These are phyloP conservation scores for Tolypeutes matacus DNA, from an alignment of 2,797 vertebrate genomes.

Conservation along the genomic window DNA sequence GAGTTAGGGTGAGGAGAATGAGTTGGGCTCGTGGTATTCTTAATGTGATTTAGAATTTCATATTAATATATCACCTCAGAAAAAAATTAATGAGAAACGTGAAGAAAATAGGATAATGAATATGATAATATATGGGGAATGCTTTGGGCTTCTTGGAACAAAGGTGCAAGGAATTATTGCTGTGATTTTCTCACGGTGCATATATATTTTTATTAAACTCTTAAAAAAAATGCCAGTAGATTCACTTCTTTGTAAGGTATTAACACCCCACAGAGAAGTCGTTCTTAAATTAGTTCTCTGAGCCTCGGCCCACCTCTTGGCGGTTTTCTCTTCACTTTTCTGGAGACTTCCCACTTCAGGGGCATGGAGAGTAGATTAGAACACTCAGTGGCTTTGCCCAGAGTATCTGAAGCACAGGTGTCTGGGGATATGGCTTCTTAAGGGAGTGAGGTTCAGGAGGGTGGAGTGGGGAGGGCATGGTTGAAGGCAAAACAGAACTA, in stretches of 20 bases:
- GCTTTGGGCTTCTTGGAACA: conserved; percentile 84
- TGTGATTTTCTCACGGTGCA: conserved; percentile 83
- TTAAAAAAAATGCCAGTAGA: conserved; percentile 82
- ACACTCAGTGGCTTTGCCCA: conserved; percentile 43
- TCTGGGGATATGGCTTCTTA: not conserved
- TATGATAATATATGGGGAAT: conserved; percentile 85
- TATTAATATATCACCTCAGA: conserved; percentile 83
- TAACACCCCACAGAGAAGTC: conserved; percentile 80
- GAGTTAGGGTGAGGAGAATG: conserved; percentile 70
- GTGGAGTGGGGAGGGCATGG: not conserved
- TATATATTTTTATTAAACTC: conserved; percentile 86
- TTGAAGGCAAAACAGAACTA: not conserved
- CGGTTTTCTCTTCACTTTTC: conserved; percentile 72
- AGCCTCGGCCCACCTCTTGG: conserved; percentile 72
- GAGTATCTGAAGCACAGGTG: not conserved
- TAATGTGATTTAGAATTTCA: conserved; percentile 84
- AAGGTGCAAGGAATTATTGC: conserved; percentile 84
- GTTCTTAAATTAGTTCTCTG: conserved; percentile 80
- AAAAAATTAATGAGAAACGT: conserved; percentile 85
- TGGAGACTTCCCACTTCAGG: conserved; percentile 69
- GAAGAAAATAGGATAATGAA: conserved; percentile 86
- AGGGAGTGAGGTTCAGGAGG: not conserved
- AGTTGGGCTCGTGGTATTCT: conserved; percentile 76
- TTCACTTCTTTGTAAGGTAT: conserved; percentile 82
- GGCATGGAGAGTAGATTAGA: conserved; percentile 7